phyloP scores from a whole-genome alignment of 1,140 invertebrate species.

The Tetraneura akinire region DNA sequence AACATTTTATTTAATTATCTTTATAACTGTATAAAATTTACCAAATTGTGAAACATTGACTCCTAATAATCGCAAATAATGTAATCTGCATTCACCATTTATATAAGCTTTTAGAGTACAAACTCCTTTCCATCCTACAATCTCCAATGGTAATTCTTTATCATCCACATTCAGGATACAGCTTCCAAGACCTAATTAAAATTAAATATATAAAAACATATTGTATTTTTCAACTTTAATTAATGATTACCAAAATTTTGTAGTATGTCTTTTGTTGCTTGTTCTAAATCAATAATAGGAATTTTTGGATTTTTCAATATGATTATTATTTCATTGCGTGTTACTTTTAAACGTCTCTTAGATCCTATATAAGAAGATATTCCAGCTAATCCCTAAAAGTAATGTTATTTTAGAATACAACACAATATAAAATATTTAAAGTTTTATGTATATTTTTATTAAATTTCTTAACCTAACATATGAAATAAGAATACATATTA shows the following conservation, averaged over 20 bases:
- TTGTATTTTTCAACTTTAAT: constrained; percentile 52
- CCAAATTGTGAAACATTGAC: constrained; percentile 79
- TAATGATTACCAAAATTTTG: constrained; percentile 66
- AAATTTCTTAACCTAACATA: no score
- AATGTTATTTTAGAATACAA: background rate
- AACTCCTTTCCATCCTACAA: constrained; percentile 90
- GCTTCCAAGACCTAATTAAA: constrained; percentile 68
- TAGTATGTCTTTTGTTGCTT: constrained; percentile 67
- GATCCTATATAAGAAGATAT: constrained; percentile 68
- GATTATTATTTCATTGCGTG: constrained; percentile 75
- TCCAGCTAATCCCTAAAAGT: constrained; percentile 69
- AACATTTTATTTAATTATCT: no score
- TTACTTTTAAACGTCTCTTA: constrained; percentile 67
- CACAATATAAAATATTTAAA: background rate
- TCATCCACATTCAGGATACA: constrained; percentile 67
- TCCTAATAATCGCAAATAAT: constrained; percentile 81
- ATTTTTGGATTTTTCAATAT: constrained; percentile 77
- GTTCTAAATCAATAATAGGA: constrained; percentile 66
- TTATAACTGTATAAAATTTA: constrained; percentile 57
- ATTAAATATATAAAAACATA: background rate
- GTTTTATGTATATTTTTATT: no score
- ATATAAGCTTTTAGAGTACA: constrained; percentile 84
- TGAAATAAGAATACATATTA: no score
- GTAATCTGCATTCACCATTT: constrained; percentile 76
- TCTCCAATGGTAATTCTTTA: constrained; percentile 65